A percentile compares a stretch with the other conserved stretches of the same genome.
phyloP scores from a whole-genome alignment of 2,797 vertebrate species.

The Cheirogaleus major region DNA sequence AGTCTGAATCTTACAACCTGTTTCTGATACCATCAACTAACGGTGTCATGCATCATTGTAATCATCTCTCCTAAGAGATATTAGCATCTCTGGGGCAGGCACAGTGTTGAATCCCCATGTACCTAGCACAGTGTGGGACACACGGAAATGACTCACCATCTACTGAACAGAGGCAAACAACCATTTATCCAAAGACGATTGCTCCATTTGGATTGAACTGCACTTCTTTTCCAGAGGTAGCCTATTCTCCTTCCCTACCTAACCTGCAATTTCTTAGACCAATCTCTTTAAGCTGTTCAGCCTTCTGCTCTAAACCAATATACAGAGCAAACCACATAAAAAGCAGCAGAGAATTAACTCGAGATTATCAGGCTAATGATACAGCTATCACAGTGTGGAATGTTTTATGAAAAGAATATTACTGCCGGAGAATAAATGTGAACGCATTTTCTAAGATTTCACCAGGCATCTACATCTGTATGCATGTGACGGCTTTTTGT shows the following conservation, averaged over 20 bases:
- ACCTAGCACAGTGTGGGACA: neutral
- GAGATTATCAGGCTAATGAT: slow-evolving; percentile 60
- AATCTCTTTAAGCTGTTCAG: slow-evolving; percentile 26
- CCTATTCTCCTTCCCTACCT: neutral
- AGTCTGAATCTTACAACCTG: neutral
- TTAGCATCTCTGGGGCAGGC: neutral
- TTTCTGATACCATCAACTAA: neutral
- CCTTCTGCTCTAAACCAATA: slow-evolving; percentile 20
- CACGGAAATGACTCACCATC: neutral
- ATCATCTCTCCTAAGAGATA: neutral
- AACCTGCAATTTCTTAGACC: slow-evolving; percentile 22
- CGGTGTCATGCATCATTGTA: neutral
- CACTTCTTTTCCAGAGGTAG: neutral
- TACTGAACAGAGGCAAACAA: neutral
- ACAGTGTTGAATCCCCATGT: neutral
- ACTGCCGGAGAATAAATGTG: slow-evolving; percentile 26
- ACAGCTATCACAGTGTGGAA: slow-evolving; percentile 5
- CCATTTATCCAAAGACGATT: neutral
- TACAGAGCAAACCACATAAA: slow-evolving; percentile 29
- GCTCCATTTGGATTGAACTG: neutral
- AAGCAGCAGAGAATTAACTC: slow-evolving; percentile 56
- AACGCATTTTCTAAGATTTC: slow-evolving; percentile 35
- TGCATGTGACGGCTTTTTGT: slow-evolving; percentile 33
- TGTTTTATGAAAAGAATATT: slow-evolving; percentile 18
- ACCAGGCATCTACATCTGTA: neutral